A percentile compares a stretch with the other conserved stretches of the same genome.
These are phyloP conservation scores for Parotia lawesii DNA, from an alignment of 2,113 vertebrate species.

Conservation along the genomic window DNA sequence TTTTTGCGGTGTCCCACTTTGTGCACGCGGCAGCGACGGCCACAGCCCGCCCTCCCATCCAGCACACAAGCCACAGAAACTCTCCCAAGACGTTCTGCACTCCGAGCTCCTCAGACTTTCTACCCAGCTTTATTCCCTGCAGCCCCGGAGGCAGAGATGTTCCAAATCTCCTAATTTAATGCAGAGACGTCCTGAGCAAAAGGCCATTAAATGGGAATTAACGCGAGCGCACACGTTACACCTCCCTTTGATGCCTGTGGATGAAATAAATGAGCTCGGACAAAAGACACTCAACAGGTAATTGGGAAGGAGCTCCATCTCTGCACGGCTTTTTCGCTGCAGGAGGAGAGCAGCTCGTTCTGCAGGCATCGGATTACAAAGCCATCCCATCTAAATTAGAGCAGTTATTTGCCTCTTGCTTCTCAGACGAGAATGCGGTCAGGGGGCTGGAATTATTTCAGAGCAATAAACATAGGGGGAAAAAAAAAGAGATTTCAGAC, in stretches of 20 bases:
- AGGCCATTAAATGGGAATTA: not conserved
- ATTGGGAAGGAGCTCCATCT: not conserved
- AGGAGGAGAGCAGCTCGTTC: not conserved
- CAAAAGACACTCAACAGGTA: not conserved
- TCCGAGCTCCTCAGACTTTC: not conserved
- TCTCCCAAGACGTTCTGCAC: not conserved
- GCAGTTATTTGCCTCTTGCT: conserved; percentile 32
- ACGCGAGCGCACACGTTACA: not conserved
- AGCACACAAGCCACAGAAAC: not conserved
- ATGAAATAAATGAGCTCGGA: not conserved
- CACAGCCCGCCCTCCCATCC: not conserved
- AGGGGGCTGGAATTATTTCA: conserved; percentile 43
- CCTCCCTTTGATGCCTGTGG: not conserved
- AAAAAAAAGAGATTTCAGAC: not conserved
- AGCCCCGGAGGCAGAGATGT: not conserved
- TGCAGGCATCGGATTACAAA: conserved; percentile 21
- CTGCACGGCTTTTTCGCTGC: not conserved
- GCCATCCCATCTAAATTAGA: conserved; percentile 15
- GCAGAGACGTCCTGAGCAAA: not conserved
- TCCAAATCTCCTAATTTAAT: conserved; percentile 15
- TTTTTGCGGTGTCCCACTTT: not conserved
- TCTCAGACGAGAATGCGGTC: not conserved
- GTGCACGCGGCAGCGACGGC: not conserved
- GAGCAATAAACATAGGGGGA: not conserved
- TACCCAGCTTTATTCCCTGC: not conserved